These are phyloP conservation scores for Crematogaster levior DNA, from an alignment of 2,888 invertebrate genomes.

Conservation along the genomic window DNA sequence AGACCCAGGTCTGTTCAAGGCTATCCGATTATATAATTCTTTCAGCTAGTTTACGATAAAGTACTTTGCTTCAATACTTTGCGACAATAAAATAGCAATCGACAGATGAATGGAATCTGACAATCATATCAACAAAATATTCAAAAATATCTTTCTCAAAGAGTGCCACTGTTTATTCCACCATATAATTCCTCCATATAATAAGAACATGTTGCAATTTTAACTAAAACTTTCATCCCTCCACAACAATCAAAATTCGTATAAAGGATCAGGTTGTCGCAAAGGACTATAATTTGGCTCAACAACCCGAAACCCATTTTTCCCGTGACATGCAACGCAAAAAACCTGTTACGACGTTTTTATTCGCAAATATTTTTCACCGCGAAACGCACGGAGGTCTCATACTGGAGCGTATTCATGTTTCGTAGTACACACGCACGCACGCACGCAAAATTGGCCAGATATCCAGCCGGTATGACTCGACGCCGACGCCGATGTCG, in stretches of 20 bases:
- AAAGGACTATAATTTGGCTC: conserved; percentile 20
- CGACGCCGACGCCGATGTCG: conserved; percentile 58
- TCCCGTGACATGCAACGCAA: conserved; percentile 29
- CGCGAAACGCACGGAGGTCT: conserved; percentile 17
- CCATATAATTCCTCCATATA: too few relatives aligned
- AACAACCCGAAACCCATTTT: conserved; percentile 30
- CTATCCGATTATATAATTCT: conserved; percentile 52
- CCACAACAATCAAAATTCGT: conserved; percentile 16
- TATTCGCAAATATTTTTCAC: conserved; percentile 49
- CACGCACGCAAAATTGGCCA: conserved; percentile 63
- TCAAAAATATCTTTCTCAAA: background rate
- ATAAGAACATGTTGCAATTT: conserved; percentile 11
- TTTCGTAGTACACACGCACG: background rate
- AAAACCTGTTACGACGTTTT: conserved; percentile 46
- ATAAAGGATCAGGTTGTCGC: conserved; percentile 13
- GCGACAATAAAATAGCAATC: background rate
- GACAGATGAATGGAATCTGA: background rate
- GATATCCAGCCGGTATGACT: conserved; percentile 64
- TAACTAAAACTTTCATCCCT: background rate
- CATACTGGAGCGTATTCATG: conserved; percentile 5
- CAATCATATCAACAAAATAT: background rate
- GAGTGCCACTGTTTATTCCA: background rate
- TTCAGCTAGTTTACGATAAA: conserved; percentile 59
- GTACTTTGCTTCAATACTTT: conserved; percentile 45
- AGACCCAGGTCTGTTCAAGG: conserved; percentile 59